Evolutionary conservation across 2,113 vertebrate species (phyloP), one percentile per base, ranked within the genome.

Genomic region (Cyphomyrus plagiostoma): DNA sequence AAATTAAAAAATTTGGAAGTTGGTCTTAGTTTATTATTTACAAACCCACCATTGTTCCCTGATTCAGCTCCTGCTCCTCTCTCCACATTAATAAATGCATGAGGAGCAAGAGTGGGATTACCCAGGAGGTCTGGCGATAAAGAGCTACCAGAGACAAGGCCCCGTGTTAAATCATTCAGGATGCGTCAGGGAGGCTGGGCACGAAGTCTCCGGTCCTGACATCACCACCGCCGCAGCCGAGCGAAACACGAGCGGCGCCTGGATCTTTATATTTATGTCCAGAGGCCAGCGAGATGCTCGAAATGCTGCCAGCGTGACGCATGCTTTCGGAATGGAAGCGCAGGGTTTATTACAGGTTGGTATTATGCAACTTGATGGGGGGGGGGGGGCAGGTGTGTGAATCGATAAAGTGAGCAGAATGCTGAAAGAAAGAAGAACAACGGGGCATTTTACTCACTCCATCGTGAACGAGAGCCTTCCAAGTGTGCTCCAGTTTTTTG

Each of bases 391-490:
- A 30, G 48, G 74, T 56, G 88, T 30, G 30, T 62, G n/a, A 46
- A 77, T 35, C 50, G 30, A 17, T 8, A 77, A 13, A 13, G n/a
- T 70, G n/a, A 74, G 13, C 17, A 84, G 42, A 45, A 84, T 48
- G 82, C 1, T 8, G 4, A 77, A 39, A 77, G 13, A 7, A 19
- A n/a, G 74, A 50, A 70, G 70, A 9, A 5, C 19, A 2, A 30
- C 0, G 10, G 39, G 30, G 26, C 9, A 70, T 48, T 74, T 85
- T 17, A 96, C 98, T 97, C 93, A 99, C 98, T 95, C 98, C 98
- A 0, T 99, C 98, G 0, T 99, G 98, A 88, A 99, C 98, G 2
- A 99, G 97, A 19, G 98, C 98, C 93, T 99, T 99, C 98, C 98
- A 99, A 7, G 98, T 98, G 91, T 99, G 98, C 87, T 99, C 98